Conservation (phyloP, 2,888 invertebrate species). For the Drosophila nigricruria region DNA sequence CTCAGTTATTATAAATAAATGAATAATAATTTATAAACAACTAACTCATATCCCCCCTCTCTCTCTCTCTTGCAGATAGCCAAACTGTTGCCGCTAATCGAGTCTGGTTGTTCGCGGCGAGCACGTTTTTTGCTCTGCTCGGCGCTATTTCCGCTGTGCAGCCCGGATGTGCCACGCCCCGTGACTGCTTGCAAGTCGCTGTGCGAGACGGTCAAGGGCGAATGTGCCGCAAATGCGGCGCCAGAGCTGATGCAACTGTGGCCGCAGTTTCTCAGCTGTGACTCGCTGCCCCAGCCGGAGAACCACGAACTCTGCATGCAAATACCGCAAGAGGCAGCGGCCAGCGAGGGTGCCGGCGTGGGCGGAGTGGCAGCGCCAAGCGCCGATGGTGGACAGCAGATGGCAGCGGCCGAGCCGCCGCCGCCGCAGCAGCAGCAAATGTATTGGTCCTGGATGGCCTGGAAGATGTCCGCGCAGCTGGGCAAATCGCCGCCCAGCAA, state of each 20-base stretch:
- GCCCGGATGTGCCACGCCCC: slow-evolving; percentile 93
- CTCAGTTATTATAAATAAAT: neutral
- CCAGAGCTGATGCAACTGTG: slow-evolving; percentile 89
- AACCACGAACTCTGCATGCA: slow-evolving; percentile 92
- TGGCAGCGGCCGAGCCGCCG: slow-evolving; percentile 27
- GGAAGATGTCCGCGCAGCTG: slow-evolving; percentile 75
- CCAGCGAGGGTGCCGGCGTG: slow-evolving; percentile 17
- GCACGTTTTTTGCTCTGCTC: slow-evolving; percentile 95
- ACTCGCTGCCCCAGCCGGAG: slow-evolving; percentile 91
- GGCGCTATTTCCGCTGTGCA: slow-evolving; percentile 95
- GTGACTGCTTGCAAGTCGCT: slow-evolving; percentile 94
- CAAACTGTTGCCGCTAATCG: slow-evolving; percentile 90
- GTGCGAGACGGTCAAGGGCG: slow-evolving; percentile 91
- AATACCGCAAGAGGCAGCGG: slow-evolving; percentile 84
- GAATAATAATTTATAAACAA: neutral
- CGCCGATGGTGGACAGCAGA: neutral
- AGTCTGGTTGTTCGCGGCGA: slow-evolving; percentile 92
- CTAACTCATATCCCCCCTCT: neutral
- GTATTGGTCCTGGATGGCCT: slow-evolving; percentile 84
- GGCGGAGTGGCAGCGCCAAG: neutral
- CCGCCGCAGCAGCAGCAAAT: slow-evolving; percentile 63
- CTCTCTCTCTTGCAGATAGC: slow-evolving; percentile 87
- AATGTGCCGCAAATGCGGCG: slow-evolving; percentile 87
- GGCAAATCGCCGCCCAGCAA: slow-evolving; percentile 51
- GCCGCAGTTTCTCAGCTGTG: slow-evolving; percentile 92